phyloP scores from a whole-genome alignment of 2,888 invertebrate species.

The Aspidapion aeneum region DNA sequence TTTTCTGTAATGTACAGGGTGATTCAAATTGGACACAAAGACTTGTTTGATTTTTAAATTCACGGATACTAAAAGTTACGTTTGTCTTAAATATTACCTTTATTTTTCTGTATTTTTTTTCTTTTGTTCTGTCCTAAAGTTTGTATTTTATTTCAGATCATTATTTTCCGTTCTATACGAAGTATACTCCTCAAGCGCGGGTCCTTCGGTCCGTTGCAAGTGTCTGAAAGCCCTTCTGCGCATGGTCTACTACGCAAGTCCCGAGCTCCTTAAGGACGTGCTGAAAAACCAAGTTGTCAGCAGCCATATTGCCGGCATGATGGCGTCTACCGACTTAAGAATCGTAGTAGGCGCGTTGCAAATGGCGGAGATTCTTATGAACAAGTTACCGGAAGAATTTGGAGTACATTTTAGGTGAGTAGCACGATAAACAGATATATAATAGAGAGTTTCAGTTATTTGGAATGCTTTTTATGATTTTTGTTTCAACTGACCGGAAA shows the following conservation, averaged over 20 bases:
- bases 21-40: too few relatives aligned
- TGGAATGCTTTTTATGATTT: too few relatives aligned
- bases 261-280: conserved; percentile 77
- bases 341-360: conserved; percentile 97
- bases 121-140: too few relatives aligned
- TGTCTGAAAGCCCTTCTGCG: conserved; percentile 92
- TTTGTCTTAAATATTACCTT: too few relatives aligned
- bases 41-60: too few relatives aligned
- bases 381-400: conserved; percentile 93
- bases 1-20: too few relatives aligned
- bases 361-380: conserved; percentile 95
- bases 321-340: conserved; percentile 93
- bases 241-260: conserved; percentile 93
- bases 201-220: conserved; percentile 95
- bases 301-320: conserved; percentile 97
- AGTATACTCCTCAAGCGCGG: conserved; percentile 97
- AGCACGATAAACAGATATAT: too few relatives aligned
- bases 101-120: too few relatives aligned
- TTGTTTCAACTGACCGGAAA: too few relatives aligned
- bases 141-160: conserved; percentile 54
- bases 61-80: too few relatives aligned
- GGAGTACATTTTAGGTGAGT: conserved; percentile 72
- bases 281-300: conserved; percentile 77
- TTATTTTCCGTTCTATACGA: conserved; percentile 95
- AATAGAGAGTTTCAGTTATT: too few relatives aligned